phyloP scores from a whole-genome alignment of 2,888 invertebrate genomes.

The Stramonita haemastoma region DNA sequence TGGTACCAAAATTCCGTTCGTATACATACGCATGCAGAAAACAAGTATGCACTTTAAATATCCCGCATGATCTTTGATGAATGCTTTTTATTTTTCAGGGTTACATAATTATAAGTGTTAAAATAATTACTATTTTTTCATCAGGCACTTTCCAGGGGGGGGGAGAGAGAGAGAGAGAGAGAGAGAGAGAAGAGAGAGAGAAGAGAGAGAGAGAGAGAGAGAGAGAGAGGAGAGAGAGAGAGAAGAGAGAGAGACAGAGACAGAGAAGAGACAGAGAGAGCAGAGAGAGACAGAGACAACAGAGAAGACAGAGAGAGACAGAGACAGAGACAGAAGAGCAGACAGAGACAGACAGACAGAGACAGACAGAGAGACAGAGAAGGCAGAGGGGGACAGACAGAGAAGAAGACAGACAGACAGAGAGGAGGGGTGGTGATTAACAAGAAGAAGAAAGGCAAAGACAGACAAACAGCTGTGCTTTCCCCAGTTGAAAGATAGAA shows the following conservation, averaged over 20 bases:
- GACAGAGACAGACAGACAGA: neutral
- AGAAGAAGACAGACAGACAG: neutral
- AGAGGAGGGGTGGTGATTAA: neutral
- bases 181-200: neutral
- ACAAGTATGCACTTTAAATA: no score
- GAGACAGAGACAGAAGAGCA: neutral
- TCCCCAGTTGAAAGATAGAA: no score
- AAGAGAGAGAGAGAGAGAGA: neutral
- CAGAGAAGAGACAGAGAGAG: neutral
- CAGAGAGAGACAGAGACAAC: neutral
- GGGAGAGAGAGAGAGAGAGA: constrained; percentile 29
- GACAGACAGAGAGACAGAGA: neutral
- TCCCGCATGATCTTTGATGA: no score
- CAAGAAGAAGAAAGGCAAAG: no score
- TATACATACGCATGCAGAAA: no score
- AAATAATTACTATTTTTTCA: no score
- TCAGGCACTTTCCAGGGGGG: neutral
- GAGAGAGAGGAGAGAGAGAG: neutral
- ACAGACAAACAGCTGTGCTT: no score
- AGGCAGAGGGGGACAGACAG: neutral
- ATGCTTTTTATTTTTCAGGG: no score
- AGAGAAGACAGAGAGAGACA: neutral
- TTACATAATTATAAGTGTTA: no score
- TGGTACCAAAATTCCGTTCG: no score
- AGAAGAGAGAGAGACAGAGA: neutral